phyloP scores from a whole-genome alignment of 2,113 vertebrate genomes.

The Pyxicephalus adspersus region DNA sequence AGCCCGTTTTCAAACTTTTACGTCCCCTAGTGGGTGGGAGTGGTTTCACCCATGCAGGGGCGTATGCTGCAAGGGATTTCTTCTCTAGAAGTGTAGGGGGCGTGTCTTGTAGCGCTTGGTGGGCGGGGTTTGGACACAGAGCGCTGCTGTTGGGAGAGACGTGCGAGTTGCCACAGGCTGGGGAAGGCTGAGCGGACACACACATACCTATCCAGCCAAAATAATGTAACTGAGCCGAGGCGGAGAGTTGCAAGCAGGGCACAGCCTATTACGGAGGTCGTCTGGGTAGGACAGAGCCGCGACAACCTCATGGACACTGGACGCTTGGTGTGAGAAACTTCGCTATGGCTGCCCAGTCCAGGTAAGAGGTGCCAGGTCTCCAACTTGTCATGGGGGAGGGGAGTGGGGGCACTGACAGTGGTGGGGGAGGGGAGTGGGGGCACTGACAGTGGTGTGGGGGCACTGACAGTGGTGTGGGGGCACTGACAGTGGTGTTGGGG shows the following conservation, averaged over 20 bases:
- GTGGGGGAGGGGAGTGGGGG: too few species aligned
- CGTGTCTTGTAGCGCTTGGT: neutral
- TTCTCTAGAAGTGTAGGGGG: neutral
- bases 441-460: too few species aligned
- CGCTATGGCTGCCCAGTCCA: conserved; percentile 55
- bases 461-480: too few species aligned
- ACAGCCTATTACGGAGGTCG: neutral
- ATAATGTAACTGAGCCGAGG: conserved; percentile 40
- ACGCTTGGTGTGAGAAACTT: conserved; percentile 32
- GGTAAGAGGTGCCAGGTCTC: neutral
- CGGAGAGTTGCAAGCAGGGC: neutral
- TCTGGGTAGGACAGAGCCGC: neutral
- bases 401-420: too few species aligned
- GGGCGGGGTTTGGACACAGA: conserved; percentile 18
- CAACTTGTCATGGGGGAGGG: too few species aligned
- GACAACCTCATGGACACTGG: conserved; percentile 41
- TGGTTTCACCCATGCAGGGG: neutral
- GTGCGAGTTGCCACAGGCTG: conserved; percentile 11
- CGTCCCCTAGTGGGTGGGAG: neutral
- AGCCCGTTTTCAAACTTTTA: neutral
- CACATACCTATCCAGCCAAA: neutral
- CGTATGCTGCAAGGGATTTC: too few species aligned
- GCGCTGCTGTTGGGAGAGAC: conserved; percentile 26
- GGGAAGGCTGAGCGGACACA: neutral
- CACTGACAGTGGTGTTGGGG: too few species aligned